Evolutionary conservation across 2,888 invertebrate genomes (phyloP), one percentile per base, ranked within the genome.

Genomic region (Copidosoma aretas): DNA sequence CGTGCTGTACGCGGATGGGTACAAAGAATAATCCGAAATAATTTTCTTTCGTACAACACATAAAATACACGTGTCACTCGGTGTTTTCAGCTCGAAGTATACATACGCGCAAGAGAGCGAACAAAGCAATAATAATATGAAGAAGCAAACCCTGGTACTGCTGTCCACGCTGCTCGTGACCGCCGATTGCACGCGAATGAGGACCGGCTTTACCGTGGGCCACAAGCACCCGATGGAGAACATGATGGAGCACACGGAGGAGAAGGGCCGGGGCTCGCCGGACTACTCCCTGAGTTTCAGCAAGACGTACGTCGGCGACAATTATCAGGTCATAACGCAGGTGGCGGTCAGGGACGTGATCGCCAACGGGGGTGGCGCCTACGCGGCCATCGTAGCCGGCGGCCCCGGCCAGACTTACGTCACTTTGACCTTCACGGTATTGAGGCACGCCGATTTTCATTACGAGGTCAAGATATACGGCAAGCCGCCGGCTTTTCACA

Each of bases 361-460:
- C 19, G 3, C 32, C 32, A 10, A n/a, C 17, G 60, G 63, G 0
- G 39, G 49, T 14, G 56, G n/a, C 32, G 39, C 64, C 17, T 54
- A 59, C 5, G 64, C 65, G 1, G 71, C 71, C 8, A 59, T 71
- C 8, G 17, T 62, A 22, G 67, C 67, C 1, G 71, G 71, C 0
- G 71, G 71, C 0, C 71, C 67, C 4, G 71, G 56, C 1, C 59
- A 64, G 10, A 64, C 67, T 0, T 71, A 60, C 21, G 67, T 68
- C 21, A 67, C 64, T 10, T 12, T 71, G 8, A 21, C 25, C 19
- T 71, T 62, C 25, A 43, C 65, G 1, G 21, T 65, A n/a, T 62
- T 61, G 0, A 52, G 67, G n/a, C 53, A 60, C 25, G 32, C 25
- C 8, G 12, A 57, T 1, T 64, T 65, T 61, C 49, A n/a, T 4